Percentiles rank a stretch among this genome's conserved stretches.
These are phyloP conservation scores for Athrips mouffetella DNA, from an alignment of 2,888 invertebrate species.

Conservation along the genomic window DNA sequence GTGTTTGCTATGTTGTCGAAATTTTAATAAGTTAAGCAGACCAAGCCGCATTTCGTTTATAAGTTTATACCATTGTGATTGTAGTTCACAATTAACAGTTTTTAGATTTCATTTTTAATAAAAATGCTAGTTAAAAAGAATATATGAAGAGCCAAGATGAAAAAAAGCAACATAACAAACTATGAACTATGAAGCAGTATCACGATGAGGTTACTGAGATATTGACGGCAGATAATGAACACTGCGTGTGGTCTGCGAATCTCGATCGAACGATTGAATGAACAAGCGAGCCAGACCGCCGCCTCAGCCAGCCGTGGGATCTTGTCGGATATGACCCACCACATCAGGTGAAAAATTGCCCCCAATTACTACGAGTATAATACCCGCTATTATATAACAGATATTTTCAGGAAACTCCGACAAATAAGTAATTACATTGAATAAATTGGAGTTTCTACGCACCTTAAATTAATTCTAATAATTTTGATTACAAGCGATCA, in stretches of 20 bases:
- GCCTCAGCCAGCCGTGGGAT: background rate
- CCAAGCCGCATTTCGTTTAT: no score
- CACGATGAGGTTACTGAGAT: background rate
- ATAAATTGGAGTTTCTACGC: conserved; percentile 8
- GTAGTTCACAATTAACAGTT: background rate
- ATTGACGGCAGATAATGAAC: conserved; percentile 1
- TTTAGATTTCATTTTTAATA: background rate
- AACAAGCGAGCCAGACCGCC: background rate
- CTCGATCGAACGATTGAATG: background rate
- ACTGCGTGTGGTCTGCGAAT: conserved; percentile 5
- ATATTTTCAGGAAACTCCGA: conserved; percentile 13
- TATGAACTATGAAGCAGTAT: background rate
- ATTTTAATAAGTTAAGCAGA: no score
- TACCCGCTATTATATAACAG: conserved; percentile 11
- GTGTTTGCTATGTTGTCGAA: no score
- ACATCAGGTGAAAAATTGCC: conserved; percentile 4
- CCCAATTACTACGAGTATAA: conserved; percentile 13
- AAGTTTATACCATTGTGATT: background rate
- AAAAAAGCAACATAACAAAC: background rate
- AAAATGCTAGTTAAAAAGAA: no score
- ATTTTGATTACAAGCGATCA: background rate
- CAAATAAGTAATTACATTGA: conserved; percentile 7
- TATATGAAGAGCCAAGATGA: no score
- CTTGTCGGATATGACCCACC: conserved; percentile 6
- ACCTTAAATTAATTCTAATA: conserved; percentile 8